A percentile compares a stretch with the other conserved stretches of the same genome.
These are phyloP conservation scores for Embidobia sp. DNA, from an alignment of 2,888 invertebrate genomes.

Conservation along the genomic window DNA sequence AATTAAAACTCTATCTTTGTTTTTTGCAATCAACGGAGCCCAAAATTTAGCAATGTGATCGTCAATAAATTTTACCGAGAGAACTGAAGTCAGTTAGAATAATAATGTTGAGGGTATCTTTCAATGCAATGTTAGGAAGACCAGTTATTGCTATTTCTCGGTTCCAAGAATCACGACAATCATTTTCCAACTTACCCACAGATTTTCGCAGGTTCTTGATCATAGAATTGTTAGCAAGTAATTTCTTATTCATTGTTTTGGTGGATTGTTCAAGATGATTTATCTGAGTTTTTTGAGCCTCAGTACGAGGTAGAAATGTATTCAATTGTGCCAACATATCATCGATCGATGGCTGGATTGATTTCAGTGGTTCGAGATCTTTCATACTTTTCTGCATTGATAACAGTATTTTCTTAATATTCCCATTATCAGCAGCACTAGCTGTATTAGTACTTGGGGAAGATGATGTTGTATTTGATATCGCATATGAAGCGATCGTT, in stretches of 20 bases:
- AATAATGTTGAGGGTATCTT: not conserved
- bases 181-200: not conserved
- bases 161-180: not conserved
- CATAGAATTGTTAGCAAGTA: not conserved
- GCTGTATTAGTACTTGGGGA: too few relatives aligned
- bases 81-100: not conserved
- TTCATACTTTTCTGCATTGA: not conserved
- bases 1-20: not conserved
- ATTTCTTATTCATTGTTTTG: not conserved
- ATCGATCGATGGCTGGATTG: not conserved
- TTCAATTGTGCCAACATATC: not conserved
- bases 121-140: not conserved
- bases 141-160: not conserved
- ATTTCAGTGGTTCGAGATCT: not conserved
- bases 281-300: not conserved
- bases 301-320: not conserved
- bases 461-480: too few relatives aligned
- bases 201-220: not conserved
- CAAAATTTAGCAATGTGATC: slow-evolving; percentile 4
- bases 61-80: not conserved
- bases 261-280: too few relatives aligned
- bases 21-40: not conserved
- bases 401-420: too few relatives aligned
- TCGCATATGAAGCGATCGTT: too few relatives aligned
- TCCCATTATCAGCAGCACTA: too few relatives aligned